These are phyloP conservation scores for Chrysaora quinquecirrha DNA, from an alignment of 30 jellyfish, hydroid and myxozoan species.

Conservation along the genomic window DNA sequence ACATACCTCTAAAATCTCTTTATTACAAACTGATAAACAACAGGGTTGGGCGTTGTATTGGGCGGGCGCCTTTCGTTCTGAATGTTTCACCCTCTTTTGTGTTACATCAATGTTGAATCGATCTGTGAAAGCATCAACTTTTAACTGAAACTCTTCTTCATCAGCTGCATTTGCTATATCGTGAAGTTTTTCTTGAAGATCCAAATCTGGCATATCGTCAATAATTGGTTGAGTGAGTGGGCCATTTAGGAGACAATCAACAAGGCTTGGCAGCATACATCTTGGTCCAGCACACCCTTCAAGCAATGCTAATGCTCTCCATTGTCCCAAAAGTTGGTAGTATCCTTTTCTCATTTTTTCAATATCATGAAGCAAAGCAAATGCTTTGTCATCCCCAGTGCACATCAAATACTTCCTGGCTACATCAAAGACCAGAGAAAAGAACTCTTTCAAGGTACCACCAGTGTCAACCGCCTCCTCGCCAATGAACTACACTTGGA, in stretches of 20 bases:
- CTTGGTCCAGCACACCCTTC: neutral
- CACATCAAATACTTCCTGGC: neutral
- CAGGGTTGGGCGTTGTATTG: neutral
- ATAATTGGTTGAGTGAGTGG: neutral
- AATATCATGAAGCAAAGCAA: too few relatives aligned
- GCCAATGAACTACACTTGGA: too few relatives aligned
- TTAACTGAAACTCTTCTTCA: neutral
- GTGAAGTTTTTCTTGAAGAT: neutral
- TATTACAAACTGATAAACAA: neutral
- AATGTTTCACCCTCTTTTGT: neutral
- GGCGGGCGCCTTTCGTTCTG: neutral
- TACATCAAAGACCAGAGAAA: neutral
- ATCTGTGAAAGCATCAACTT: neutral
- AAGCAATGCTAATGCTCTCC: neutral
- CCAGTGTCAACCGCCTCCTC: neutral
- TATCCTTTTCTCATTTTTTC: neutral
- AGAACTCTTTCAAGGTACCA: neutral
- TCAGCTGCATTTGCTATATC: neutral
- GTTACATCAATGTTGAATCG: neutral
- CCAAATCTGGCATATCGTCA: neutral
- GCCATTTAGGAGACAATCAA: neutral
- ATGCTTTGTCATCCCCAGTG: neutral
- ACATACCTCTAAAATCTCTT: neutral
- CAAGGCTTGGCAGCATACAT: neutral
- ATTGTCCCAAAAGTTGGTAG: neutral